Evolutionary conservation across 1,140 invertebrate genomes (phyloP).

Genomic region (fruit fly (Drosophila melanogaster)): DNA sequence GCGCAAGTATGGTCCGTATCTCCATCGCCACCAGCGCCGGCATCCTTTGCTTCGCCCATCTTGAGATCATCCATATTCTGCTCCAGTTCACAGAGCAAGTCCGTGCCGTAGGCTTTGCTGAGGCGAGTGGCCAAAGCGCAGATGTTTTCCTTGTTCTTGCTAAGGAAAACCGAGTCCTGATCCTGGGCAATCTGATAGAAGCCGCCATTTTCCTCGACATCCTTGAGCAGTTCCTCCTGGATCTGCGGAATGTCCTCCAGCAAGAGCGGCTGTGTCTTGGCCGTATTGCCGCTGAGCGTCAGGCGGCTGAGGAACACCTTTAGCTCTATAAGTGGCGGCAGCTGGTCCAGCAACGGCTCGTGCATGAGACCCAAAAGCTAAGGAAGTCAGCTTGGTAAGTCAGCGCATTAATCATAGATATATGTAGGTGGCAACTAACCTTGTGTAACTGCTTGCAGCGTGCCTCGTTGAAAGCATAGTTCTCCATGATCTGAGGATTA

Average conservation of each 20-base stretch:
- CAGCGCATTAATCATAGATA: too few relatives aligned
- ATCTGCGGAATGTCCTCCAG: conserved; percentile 87
- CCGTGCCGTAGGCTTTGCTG: conserved; percentile 85
- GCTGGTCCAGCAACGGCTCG: conserved; percentile 89
- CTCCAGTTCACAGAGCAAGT: conserved; percentile 85
- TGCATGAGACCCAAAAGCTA: conserved; percentile 86
- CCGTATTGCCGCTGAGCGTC: conserved; percentile 41
- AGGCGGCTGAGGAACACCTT: conserved; percentile 88
- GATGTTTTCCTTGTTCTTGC: conserved; percentile 85
- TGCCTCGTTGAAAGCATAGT: conserved; percentile 90
- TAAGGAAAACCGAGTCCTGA: conserved; percentile 86
- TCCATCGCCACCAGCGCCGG: conserved; percentile 9
- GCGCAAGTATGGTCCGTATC: conserved; percentile 68
- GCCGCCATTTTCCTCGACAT: conserved; percentile 86
- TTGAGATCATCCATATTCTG: conserved; percentile 46
- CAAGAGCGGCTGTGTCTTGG: conserved; percentile 82
- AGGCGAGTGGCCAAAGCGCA: conserved; percentile 85
- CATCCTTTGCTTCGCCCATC: conserved; percentile 22
- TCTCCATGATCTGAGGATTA: conserved; percentile 86
- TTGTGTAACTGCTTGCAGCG: conserved; percentile 86
- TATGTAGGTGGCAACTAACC: conserved; percentile 9
- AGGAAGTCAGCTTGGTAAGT: not conserved
- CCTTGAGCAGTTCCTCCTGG: conserved; percentile 78
- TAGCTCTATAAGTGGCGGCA: conserved; percentile 90
- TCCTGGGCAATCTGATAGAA: conserved; percentile 85